phyloP scores from a whole-genome alignment of 2,797 vertebrate species.

The Poeciliopsis paucimaculata region DNA sequence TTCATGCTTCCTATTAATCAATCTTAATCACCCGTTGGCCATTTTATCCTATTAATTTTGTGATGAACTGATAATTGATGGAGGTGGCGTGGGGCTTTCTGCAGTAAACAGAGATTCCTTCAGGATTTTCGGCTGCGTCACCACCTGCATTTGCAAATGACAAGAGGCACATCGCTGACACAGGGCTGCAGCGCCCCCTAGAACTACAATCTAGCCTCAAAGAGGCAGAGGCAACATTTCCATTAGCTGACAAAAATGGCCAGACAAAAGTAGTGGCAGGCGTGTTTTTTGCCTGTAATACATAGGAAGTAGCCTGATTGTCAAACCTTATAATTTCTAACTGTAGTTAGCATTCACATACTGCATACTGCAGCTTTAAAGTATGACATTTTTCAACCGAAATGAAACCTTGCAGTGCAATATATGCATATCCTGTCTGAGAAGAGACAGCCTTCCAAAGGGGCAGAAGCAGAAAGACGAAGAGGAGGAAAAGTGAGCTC shows the following conservation, averaged over 20 bases:
- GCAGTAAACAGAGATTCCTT: conserved; percentile 49
- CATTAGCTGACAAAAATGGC: conserved; percentile 67
- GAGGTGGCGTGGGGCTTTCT: conserved; percentile 34
- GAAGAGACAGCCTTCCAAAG: conserved; percentile 19
- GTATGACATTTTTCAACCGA: not conserved
- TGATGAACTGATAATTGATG: conserved; percentile 65
- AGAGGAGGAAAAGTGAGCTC: conserved; percentile 46
- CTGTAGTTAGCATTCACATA: not conserved
- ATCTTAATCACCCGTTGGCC: conserved; percentile 76
- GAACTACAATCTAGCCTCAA: not conserved
- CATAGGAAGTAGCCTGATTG: not conserved
- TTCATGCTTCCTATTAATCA: conserved; percentile 77
- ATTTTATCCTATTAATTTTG: conserved; percentile 74
- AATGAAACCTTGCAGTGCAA: not conserved
- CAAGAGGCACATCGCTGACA: conserved; percentile 62
- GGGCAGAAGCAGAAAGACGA: conserved; percentile 24
- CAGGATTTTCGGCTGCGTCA: conserved; percentile 61
- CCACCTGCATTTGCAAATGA: conserved; percentile 52
- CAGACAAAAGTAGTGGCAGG: conserved; percentile 27
- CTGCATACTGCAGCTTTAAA: no score
- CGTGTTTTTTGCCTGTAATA: not conserved
- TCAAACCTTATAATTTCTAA: not conserved
- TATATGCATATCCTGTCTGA: not conserved
- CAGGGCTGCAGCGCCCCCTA: conserved; percentile 10
- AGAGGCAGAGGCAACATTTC: conserved; percentile 65